Conservation (phyloP, 1,140 invertebrate species). For the Copidosoma floridanum region DNA sequence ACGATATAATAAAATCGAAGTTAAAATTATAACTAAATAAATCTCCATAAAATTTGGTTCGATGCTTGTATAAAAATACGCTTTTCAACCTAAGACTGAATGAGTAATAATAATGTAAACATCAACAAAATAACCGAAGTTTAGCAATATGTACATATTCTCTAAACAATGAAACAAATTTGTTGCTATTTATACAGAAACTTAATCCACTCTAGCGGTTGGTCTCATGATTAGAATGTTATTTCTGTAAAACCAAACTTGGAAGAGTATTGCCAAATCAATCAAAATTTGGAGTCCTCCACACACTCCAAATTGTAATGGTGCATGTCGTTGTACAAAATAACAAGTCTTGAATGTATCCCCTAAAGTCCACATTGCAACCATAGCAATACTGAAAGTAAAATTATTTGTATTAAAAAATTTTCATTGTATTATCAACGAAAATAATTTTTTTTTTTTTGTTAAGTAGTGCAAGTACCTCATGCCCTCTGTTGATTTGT, state of each 20-base stretch:
- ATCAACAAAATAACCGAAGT: background rate
- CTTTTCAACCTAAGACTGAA: background rate
- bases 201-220: constrained; percentile 20
- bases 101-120: background rate
- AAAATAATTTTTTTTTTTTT: constrained; percentile 2
- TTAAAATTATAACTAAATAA: constrained; percentile 1
- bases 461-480: constrained; percentile 75
- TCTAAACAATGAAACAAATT: background rate
- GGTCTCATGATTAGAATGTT: constrained; percentile 25
- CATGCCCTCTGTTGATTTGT: constrained; percentile 94
- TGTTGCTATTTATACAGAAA: background rate
- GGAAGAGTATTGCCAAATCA: constrained; percentile 78
- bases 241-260: constrained; percentile 63
- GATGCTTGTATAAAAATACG: constrained; percentile 18
- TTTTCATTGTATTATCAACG: background rate
- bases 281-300: constrained; percentile 87
- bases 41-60: background rate
- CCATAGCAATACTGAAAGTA: constrained; percentile 81
- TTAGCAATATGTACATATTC: constrained; percentile 4
- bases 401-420: constrained; percentile 19
- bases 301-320: constrained; percentile 94
- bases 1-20: background rate
- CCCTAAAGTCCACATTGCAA: constrained; percentile 92
- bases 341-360: constrained; percentile 98
- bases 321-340: constrained; percentile 86